A percentile compares a stretch with the other conserved stretches of the same genome.
Evolutionary conservation across 53 echinoderm and acorn worm species (phyloP).

Genomic region (Astropecten irregularis): DNA sequence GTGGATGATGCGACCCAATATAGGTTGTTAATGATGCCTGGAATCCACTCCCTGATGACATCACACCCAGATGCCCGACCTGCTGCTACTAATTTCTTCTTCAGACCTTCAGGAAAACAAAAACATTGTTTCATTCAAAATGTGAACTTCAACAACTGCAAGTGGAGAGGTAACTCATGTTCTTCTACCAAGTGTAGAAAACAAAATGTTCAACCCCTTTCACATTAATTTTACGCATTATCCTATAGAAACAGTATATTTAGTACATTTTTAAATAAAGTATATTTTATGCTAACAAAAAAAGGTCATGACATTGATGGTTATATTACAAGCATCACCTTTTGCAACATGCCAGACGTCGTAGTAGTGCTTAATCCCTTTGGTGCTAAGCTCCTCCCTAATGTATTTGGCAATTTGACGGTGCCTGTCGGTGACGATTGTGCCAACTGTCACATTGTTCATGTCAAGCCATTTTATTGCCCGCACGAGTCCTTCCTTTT

Average conservation of each 20-base stretch:
- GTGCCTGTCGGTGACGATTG: constrained; percentile 26
- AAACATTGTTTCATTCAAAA: neutral
- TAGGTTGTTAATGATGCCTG: constrained; percentile 1
- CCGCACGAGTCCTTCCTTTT: constrained; percentile 1
- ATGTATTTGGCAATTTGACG: constrained; percentile 16
- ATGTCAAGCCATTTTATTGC: neutral
- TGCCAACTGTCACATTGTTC: neutral
- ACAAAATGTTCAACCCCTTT: too few relatives aligned
- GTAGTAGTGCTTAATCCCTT: neutral
- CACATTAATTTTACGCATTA: too few relatives aligned
- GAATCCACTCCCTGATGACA: neutral
- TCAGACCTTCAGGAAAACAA: constrained; percentile 29
- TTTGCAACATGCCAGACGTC: constrained; percentile 37
- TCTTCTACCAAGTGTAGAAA: neutral
- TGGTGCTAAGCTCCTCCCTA: neutral
- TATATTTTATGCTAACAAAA: too few relatives aligned
- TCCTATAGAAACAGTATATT: too few relatives aligned
- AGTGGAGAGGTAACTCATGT: neutral
- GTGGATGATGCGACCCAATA: constrained; percentile 40
- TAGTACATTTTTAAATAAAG: too few relatives aligned
- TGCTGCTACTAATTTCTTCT: neutral
- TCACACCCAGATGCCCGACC: neutral
- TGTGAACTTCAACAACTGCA: neutral
- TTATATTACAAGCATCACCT: too few relatives aligned
- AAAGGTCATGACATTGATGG: too few relatives aligned